Base-by-base conservation (phyloP, 2,888 invertebrate species). In the Leptinotarsa tumamoca region DNA sequence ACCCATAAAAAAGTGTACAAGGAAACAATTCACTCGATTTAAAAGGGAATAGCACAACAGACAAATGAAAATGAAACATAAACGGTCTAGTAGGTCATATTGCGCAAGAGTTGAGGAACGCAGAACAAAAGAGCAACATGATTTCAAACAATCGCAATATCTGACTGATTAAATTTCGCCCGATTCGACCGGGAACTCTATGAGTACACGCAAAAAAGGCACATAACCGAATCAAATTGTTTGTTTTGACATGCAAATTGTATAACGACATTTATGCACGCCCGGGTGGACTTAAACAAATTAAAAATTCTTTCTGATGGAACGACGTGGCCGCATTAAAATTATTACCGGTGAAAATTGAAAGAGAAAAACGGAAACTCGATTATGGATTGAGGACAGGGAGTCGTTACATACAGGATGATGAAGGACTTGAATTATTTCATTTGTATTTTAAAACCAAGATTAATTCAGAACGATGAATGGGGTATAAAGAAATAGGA, bases 241-340 rank as follows among this genome's bases (percentile, higher is more conserved):
- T 80, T 80, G 81, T 82, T 83, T 78, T 81, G 78, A 80, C 77
- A 82, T 82, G 80, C 81, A 83, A 83, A 83, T 83, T 79, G 78
- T 73, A 77, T 83, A 81, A 83, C 80, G 73, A 72, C 79, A 77
- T 82, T 82, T 79, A 77, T 73, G 68, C 71, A 77, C 82, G 79
- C 76, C 77, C 80, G 77, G 78, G 66, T 71, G 81, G 80, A 82
- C 78, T 81, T 82, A 79, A 82, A 72, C 78, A 76, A 82, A 83
- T 83, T 83, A 83, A 81, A 82, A 83, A 83, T 83, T 83, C 82
- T 81, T 82, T 82, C 80, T 81, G 83, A 79, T 75, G 77, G 72
- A 54, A 74, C 72, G 76, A 73, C 78, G 74, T 74, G 78, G 79
- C 70, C 69, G 79, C 73, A 80, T 81, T 79, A 80, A 78, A 79